These are phyloP conservation scores for Argyrosomus regius DNA, from an alignment of 2,797 vertebrate genomes.

Conservation along the genomic window DNA sequence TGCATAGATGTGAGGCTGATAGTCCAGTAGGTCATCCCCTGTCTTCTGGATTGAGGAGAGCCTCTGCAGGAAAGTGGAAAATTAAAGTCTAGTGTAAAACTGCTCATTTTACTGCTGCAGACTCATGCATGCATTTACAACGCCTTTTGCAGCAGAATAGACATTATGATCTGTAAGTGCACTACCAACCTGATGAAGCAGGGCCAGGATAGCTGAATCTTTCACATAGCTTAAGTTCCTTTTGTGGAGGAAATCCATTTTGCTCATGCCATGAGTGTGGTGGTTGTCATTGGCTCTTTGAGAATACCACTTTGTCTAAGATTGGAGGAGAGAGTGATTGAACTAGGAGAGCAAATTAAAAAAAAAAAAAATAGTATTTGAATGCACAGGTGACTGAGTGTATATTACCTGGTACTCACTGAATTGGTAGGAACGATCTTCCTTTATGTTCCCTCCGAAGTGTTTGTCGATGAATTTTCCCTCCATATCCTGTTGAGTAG, in stretches of 20 bases:
- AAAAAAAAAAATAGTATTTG: too few relatives aligned
- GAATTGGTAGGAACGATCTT: neutral
- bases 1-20: conserved; percentile 58
- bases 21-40: conserved; percentile 35
- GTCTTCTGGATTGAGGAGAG: conserved; percentile 28
- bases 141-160: too few relatives aligned
- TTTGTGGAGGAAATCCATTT: neutral
- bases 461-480: neutral
- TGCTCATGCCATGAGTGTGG: neutral
- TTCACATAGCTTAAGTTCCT: neutral
- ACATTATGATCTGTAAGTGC: neutral
- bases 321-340: neutral
- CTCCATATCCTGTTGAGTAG: conserved; percentile 30
- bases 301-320: neutral
- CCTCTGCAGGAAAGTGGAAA: conserved; percentile 54
- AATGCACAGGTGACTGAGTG: too few relatives aligned
- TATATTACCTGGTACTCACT: conserved; percentile 32
- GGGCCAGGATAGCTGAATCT: neutral
- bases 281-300: neutral
- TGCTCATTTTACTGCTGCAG: neutral
- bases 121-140: neutral
- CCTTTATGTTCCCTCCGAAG: rapidly evolving
- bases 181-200: conserved; percentile 56
- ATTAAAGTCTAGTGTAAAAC: neutral
- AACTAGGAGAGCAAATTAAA: too few relatives aligned